Percentiles rank a stretch among this genome's conserved stretches.
phyloP scores from a whole-genome alignment of 2,797 vertebrate genomes.

The Sebastes kiyomatsui region DNA sequence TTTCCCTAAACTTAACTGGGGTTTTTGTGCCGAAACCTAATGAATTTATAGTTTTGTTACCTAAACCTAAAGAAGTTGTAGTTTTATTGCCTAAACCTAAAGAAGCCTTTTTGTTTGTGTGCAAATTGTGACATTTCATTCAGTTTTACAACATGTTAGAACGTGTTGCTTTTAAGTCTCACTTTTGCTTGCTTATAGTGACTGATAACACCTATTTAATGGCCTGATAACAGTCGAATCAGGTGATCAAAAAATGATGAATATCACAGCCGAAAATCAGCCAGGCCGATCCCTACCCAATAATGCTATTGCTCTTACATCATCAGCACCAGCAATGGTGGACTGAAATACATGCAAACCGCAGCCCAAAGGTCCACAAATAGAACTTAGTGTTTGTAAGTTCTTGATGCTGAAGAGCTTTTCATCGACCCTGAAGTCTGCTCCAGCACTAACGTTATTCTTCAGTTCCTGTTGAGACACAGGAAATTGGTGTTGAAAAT shows the following conservation, averaged over 20 bases:
- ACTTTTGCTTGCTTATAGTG: no score
- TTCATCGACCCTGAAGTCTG: conserved; percentile 12
- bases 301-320: background rate
- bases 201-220: no score
- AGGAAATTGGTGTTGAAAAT: conserved; percentile 30
- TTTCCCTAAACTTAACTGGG: no score
- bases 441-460: conserved; percentile 5
- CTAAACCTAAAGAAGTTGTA: no score
- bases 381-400: conserved; percentile 14
- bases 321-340: background rate
- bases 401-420: conserved; percentile 30
- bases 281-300: background rate
- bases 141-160: no score
- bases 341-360: background rate
- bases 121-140: no score
- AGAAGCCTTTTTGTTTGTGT: no score
- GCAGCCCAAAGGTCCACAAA: background rate
- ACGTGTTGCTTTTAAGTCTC: no score
- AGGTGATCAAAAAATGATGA: background rate
- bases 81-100: no score
- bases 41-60: no score
- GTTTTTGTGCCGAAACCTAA: no score
- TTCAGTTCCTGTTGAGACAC: conserved; percentile 7
- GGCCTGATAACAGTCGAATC: no score
- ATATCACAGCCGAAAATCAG: background rate